Percentiles rank a stretch among this genome's conserved stretches.
Conservation (phyloP, 2,797 vertebrate species). For the Hemibagrus guttatus region DNA sequence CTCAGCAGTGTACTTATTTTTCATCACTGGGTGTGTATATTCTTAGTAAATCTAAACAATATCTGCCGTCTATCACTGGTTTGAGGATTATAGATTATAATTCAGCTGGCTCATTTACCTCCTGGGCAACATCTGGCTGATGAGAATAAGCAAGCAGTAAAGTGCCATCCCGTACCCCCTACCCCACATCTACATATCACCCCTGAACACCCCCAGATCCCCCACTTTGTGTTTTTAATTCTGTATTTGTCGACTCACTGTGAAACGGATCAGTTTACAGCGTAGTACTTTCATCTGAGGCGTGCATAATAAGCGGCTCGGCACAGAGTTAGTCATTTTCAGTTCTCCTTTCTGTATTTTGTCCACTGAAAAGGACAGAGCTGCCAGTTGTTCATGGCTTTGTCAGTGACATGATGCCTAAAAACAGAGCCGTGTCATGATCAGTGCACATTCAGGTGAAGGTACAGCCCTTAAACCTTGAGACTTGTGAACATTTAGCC, state of each 20-base stretch:
- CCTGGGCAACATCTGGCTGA: background rate
- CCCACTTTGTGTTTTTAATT: background rate
- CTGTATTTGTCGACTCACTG: background rate
- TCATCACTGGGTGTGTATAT: too few relatives aligned
- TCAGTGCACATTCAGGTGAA: constrained; percentile 6
- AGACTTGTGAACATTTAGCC: background rate
- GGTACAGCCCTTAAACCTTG: background rate
- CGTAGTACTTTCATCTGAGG: background rate
- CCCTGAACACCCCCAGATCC: background rate
- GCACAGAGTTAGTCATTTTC: background rate
- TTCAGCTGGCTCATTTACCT: background rate
- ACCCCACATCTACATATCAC: background rate
- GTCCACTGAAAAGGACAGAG: background rate
- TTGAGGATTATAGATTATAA: background rate
- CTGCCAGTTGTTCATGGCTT: background rate
- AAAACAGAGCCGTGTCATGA: background rate
- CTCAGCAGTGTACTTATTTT: too few relatives aligned
- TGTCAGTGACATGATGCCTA: background rate
- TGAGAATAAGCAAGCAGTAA: background rate
- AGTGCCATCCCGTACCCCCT: background rate
- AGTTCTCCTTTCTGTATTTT: constrained; percentile 3
- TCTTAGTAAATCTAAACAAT: background rate
- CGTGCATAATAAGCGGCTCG: background rate
- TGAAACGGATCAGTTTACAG: constrained; percentile 22
- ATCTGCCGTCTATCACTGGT: too few relatives aligned